Conservation (phyloP, 2,888 invertebrate genomes). For the Anaspis maculata region DNA sequence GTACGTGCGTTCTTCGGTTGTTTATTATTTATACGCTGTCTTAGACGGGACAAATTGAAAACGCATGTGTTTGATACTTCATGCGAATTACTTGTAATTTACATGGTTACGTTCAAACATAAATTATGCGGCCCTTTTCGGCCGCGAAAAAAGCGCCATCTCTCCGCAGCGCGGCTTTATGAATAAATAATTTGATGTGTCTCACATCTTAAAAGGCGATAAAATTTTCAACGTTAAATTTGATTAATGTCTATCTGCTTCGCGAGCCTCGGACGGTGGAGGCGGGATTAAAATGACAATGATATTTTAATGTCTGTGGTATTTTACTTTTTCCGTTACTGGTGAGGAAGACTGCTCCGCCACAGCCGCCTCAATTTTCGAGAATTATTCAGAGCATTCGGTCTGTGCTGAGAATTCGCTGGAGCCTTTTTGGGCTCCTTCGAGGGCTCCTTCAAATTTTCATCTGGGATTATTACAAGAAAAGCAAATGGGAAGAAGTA, state of each 20-base stretch:
- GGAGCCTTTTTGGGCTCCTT: too few species aligned
- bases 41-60: constrained; percentile 31
- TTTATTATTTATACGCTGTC: constrained; percentile 29
- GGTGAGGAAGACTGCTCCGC: too few species aligned
- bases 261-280: neutral
- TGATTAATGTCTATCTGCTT: constrained; percentile 9
- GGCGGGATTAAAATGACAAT: constrained; percentile 2
- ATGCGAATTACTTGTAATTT: constrained; percentile 23
- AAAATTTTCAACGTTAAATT: constrained; percentile 10
- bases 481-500: too few species aligned
- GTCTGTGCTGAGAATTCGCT: too few species aligned
- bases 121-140: too few species aligned
- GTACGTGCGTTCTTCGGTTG: constrained; percentile 19
- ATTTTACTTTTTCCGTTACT: too few species aligned
- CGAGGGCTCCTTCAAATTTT: too few species aligned
- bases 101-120: constrained; percentile 14
- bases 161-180: constrained; percentile 9
- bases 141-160: constrained; percentile 6
- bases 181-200: constrained; percentile 15
- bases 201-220: constrained; percentile 11
- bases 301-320: too few species aligned
- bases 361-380: too few species aligned
- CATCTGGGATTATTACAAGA: too few species aligned
- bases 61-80: constrained; percentile 25
- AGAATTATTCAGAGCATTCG: too few species aligned